Evolutionary conservation across 2,888 invertebrate species (phyloP), one percentile per base, ranked within the genome.

Genomic region (Diarsia mendica): DNA sequence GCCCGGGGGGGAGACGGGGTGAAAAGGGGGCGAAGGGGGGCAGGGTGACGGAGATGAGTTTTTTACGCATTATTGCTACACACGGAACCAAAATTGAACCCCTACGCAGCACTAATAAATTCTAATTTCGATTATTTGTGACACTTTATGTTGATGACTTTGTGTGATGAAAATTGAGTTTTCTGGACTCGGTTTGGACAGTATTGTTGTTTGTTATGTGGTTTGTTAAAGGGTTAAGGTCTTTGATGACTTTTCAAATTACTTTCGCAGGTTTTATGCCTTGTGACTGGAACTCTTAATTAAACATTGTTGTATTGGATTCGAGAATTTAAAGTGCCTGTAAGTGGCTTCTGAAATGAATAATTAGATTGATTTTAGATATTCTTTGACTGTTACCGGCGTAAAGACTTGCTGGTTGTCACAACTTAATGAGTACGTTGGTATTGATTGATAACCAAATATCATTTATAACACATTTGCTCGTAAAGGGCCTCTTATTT

Each of bases 31-130:
- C 3, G 55, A 23, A 51, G 85, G 86, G 88, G 88, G 89, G 88
- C 55, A 89, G 92, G 91, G 89, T 77, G 90, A 89, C 93, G 94
- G 95, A 96, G 95, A 96, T 96, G 96, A 95, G 96, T 95, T 96
- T 96, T 96, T 96, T 96, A 96, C 96, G 96, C 96, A 95, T 96
- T 95, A 96, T 94, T 95, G 94, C 95, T 93, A 94, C 94, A 94
- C 94, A 94, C 94, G 93, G 94, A 92, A 92, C 93, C 91, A 92
- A 87, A 93, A 94, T 93, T 93, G 93, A 92, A 93, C 94, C 93
- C 94, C 93, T 92, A 91, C 91, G 91, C 87, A 89, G 88, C 88
- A 90, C 92, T 94, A 94, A 95, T 95, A 95, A 95, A 95, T 95
- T 94, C 92, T 94, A 94, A 94, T 95, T 94, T 93, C 93, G 93